phyloP scores from a whole-genome alignment of 2,888 invertebrate genomes.

The Catonia carolina region DNA sequence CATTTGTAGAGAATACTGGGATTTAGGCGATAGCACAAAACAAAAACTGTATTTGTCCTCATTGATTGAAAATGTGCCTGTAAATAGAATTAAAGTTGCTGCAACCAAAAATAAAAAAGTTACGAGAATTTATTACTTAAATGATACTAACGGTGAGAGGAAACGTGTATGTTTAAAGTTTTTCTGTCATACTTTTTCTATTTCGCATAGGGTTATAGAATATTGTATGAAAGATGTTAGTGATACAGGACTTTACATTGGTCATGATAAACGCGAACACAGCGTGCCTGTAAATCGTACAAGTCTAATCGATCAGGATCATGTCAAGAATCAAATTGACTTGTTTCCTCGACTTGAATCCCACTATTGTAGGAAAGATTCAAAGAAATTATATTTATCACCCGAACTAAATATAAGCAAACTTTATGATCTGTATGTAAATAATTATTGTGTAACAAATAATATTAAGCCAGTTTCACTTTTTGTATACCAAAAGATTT shows the following conservation, averaged over 20 bases:
- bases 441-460: constrained; percentile 24
- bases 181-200: constrained; percentile 5
- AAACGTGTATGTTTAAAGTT: too few species aligned
- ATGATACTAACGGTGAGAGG: too few species aligned
- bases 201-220: constrained; percentile 11
- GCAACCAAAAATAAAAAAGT: too few species aligned
- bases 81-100: too few species aligned
- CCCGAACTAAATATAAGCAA: constrained; percentile 17
- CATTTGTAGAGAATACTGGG: too few species aligned
- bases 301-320: neutral
- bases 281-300: constrained; percentile 10
- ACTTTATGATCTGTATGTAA: constrained; percentile 15
- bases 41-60: too few species aligned
- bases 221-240: constrained; percentile 12
- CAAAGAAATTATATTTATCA: constrained; percentile 20
- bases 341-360: constrained; percentile 21
- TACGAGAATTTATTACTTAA: too few species aligned
- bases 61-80: too few species aligned
- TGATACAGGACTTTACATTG: constrained; percentile 1
- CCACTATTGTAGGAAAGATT: constrained; percentile 20
- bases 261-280: constrained; percentile 8
- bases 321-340: constrained; percentile 19
- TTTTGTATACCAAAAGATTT: constrained; percentile 20
- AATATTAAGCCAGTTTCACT: constrained; percentile 25
- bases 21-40: too few species aligned